phyloP scores from a whole-genome alignment of 2,113 vertebrate genomes.

The Syngnathus floridae region DNA sequence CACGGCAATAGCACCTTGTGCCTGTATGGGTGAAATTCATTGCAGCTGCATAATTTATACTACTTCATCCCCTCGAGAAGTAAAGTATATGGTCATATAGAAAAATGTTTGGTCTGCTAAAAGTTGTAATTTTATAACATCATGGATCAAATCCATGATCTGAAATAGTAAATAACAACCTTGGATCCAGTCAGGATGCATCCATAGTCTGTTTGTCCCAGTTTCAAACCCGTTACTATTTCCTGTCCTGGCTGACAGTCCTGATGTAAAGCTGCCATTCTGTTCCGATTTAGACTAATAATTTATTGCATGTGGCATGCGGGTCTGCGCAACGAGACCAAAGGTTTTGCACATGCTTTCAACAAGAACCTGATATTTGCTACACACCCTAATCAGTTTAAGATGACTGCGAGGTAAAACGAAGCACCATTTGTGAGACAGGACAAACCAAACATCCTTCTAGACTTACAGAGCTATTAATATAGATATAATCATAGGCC shows the following conservation, averaged over 20 bases:
- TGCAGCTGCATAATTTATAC: background rate
- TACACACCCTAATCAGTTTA: constrained; percentile 77
- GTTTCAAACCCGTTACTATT: constrained; percentile 54
- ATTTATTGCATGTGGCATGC: constrained; percentile 74
- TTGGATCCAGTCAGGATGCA: constrained; percentile 41
- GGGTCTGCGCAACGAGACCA: constrained; percentile 65
- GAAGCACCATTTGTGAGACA: constrained; percentile 64
- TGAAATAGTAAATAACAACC: constrained; percentile 55
- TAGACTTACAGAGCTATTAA: constrained; percentile 66
- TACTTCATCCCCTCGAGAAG: background rate
- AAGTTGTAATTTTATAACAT: background rate
- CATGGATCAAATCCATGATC: constrained; percentile 24
- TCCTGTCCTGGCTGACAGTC: constrained; percentile 56
- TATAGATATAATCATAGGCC: constrained; percentile 74
- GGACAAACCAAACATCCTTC: constrained; percentile 66
- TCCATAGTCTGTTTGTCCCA: constrained; percentile 51
- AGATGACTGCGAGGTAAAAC: constrained; percentile 72
- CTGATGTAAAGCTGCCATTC: constrained; percentile 64
- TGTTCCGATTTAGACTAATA: constrained; percentile 75
- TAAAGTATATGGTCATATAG: background rate
- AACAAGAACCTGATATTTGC: constrained; percentile 64
- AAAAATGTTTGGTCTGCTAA: background rate
- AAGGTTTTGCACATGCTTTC: constrained; percentile 60
- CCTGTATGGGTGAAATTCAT: background rate
- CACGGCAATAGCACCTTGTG: background rate